A percentile compares a stretch with the other conserved stretches of the same genome.
phyloP scores from a whole-genome alignment of 2,113 vertebrate genomes.

The Chinchilla lanigera region DNA sequence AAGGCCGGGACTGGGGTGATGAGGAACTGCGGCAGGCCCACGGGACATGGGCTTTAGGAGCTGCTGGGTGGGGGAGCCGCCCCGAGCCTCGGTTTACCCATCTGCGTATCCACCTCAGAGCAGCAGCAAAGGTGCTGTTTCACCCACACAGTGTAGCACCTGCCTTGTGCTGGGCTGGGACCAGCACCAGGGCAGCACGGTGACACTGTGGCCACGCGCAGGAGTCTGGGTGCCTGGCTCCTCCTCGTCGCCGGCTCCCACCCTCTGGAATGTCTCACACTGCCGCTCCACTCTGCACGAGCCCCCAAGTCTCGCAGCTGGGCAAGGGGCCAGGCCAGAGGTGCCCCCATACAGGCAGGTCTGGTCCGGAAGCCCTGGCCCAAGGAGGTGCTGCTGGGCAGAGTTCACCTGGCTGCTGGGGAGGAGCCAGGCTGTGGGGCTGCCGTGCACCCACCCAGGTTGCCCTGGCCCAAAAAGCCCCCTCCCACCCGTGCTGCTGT shows the following conservation, averaged over 20 bases:
- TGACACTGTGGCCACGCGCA: background rate
- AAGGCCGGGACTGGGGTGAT: constrained; percentile 44
- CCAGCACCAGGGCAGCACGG: background rate
- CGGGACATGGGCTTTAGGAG: background rate
- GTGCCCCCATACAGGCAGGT: background rate
- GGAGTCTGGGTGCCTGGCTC: background rate
- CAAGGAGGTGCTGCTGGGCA: background rate
- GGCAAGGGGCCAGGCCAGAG: background rate
- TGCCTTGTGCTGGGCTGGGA: background rate
- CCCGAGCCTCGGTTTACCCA: background rate
- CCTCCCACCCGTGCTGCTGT: background rate
- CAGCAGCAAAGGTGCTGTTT: background rate
- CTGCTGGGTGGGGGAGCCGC: background rate
- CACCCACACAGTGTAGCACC: background rate
- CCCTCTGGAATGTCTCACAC: background rate
- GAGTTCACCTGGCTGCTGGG: background rate
- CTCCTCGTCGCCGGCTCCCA: background rate
- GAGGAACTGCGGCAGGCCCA: background rate
- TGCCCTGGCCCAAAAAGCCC: background rate
- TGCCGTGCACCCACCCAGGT: background rate
- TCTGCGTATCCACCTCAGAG: background rate
- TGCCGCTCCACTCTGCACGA: background rate
- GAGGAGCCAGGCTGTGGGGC: background rate
- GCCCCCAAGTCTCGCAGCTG: background rate
- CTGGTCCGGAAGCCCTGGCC: background rate